phyloP scores from a whole-genome alignment of 2,113 vertebrate species.

The Cottus gobio region DNA sequence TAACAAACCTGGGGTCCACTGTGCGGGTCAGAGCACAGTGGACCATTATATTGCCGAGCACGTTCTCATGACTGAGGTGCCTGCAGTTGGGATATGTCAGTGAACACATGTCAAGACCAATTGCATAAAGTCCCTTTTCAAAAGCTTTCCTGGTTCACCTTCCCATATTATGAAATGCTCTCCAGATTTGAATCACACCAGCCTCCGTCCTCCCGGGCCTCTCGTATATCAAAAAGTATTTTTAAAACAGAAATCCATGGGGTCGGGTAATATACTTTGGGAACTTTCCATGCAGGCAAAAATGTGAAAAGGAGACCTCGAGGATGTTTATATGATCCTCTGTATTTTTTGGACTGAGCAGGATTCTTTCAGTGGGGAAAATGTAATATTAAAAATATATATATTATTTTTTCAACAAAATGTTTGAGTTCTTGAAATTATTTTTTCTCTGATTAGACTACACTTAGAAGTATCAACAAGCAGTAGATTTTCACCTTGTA shows the following conservation, averaged over 20 bases:
- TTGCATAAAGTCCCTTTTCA: slow-evolving; percentile 62
- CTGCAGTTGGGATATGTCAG: slow-evolving; percentile 58
- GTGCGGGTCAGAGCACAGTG: slow-evolving; percentile 75
- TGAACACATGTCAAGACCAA: slow-evolving; percentile 72
- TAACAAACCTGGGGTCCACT: slow-evolving; percentile 77
- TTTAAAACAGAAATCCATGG: slow-evolving; percentile 64
- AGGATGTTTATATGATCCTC: slow-evolving; percentile 51
- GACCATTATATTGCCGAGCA: slow-evolving; percentile 73
- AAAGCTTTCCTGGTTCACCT: slow-evolving; percentile 65
- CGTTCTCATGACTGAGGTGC: slow-evolving; percentile 65
- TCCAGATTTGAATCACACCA: slow-evolving; percentile 55
- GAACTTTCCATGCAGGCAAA: slow-evolving; percentile 55
- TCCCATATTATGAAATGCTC: slow-evolving; percentile 69
- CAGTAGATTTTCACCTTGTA: not conserved
- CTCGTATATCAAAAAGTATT: slow-evolving; percentile 78
- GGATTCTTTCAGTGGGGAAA: slow-evolving; percentile 7
- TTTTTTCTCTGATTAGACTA: not conserved
- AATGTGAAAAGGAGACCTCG: slow-evolving; percentile 51
- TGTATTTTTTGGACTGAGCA: slow-evolving; percentile 51
- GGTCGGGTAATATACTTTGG: slow-evolving; percentile 50
- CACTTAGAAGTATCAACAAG: not conserved
- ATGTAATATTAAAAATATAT: slow-evolving; percentile 2
- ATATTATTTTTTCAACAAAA: slow-evolving; percentile 52
- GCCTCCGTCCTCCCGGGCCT: slow-evolving; percentile 58
- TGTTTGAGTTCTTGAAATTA: slow-evolving; percentile 1